Evolutionary conservation across 2,888 invertebrate genomes (phyloP), one percentile per base, ranked within the genome.

Genomic region (Troglohyphantes excavatus): DNA sequence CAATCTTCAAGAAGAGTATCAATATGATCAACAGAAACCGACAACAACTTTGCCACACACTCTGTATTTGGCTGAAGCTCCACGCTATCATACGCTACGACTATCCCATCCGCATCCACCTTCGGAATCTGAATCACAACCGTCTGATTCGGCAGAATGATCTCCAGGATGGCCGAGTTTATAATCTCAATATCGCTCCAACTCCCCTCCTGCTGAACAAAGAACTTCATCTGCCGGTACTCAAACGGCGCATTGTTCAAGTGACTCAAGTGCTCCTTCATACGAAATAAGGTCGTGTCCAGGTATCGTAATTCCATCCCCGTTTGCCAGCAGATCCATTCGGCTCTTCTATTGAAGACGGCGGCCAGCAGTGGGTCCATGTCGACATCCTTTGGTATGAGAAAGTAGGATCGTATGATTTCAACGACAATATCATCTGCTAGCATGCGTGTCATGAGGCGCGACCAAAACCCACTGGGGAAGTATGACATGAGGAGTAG

Each of bases 381-480:
- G 29, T 92, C 83, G 92, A 95, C 96, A 93, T 97, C 96, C 92
- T 96, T 95, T 0, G 96, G 96, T 11, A 96, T 94, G 9, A 95
- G 94, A 92, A 97, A 96, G 91, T 96, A 96, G 0, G 95, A 95
- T 91, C 96, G 94, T 0, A 97, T 96, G 13, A 97, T 96, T 91
- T 96, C 96, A 0, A 96, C 95, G 21, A 98, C 96, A 43, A 96
- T 95, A 91, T 97, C 96, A 93, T 99, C 99, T 0, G 98, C 98
- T 85, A 99, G 94, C 90, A 98, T 95, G n/a, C 99, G 94, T 0
- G 98, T 97, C 91, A 98, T 96, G 26, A 99, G 95, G 0, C 99
- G 95, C 0, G 99, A 97, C 99, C 99, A 99, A 94, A 99, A 99
- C 0, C 99, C 99, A 91, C 97, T 97, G 0, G 99, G 99, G 93